Conservation (phyloP, 30 jellyfish, hydroid and myxozoan species). For the Aurelia sp. region DNA sequence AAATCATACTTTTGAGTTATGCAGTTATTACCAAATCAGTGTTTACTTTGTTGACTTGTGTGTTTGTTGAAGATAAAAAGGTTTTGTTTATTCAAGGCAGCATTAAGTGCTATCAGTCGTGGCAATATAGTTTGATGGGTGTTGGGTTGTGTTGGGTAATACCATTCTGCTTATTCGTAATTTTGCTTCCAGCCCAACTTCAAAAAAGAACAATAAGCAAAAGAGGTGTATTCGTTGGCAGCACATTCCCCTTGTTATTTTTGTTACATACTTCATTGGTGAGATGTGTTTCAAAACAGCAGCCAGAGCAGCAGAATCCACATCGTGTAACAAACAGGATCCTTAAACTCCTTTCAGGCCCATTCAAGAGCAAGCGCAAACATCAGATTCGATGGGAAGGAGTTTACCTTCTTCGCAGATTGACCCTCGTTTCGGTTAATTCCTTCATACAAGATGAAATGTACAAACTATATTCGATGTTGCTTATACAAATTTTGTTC, state of each 20-base stretch:
- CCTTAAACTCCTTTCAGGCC: constrained; percentile 10
- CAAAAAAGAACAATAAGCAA: constrained; percentile 5
- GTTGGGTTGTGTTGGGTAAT: constrained; percentile 31
- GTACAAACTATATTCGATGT: constrained; percentile 10
- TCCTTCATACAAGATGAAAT: constrained; percentile 12
- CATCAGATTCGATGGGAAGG: constrained; percentile 48
- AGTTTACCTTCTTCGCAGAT: constrained; percentile 47
- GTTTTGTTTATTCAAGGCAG: constrained; percentile 51
- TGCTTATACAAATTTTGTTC: constrained; percentile 23
- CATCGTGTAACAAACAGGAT: neutral
- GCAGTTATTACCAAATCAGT: constrained; percentile 14
- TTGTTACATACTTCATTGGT: neutral
- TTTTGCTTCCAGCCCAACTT: constrained; percentile 8
- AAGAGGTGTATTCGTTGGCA: constrained; percentile 12
- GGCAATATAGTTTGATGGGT: constrained; percentile 48
- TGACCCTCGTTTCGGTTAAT: constrained; percentile 10
- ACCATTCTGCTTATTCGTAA: constrained; percentile 39
- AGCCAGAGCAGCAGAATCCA: neutral
- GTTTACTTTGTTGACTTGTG: constrained; percentile 25
- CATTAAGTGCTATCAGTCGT: constrained; percentile 28
- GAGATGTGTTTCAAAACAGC: neutral
- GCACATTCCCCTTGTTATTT: constrained; percentile 26
- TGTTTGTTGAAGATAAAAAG: neutral
- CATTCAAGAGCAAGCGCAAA: constrained; percentile 7
- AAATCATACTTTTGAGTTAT: constrained; percentile 42